Evolutionary conservation across 2,797 vertebrate species (phyloP).

Genomic region (Benthosema pterotum): DNA sequence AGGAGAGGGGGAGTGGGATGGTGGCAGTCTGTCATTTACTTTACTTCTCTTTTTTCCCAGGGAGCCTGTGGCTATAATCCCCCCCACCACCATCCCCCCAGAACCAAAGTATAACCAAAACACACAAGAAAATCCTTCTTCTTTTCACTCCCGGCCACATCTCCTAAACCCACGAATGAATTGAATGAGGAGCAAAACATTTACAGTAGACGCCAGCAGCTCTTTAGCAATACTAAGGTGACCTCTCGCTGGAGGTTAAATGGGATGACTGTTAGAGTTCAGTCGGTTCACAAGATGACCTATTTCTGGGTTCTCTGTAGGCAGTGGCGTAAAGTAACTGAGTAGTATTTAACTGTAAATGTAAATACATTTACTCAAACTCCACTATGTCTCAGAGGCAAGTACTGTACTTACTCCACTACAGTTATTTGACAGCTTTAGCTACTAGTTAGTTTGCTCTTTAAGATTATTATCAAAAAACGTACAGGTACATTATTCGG

Average conservation of each 20-base stretch:
- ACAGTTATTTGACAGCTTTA: too few relatives aligned
- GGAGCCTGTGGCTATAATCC: slow-evolving; percentile 5
- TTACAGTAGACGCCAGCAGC: background rate
- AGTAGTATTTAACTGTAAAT: too few relatives aligned
- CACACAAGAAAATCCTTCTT: slow-evolving; percentile 7
- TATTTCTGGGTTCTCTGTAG: too few relatives aligned
- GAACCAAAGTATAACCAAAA: background rate
- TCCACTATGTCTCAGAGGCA: too few relatives aligned
- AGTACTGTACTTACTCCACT: too few relatives aligned
- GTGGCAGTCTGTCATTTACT: slow-evolving; percentile 1
- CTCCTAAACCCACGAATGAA: background rate
- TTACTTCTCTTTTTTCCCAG: slow-evolving; percentile 2
- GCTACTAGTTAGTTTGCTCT: too few relatives aligned
- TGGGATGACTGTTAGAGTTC: background rate
- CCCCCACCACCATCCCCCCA: background rate
- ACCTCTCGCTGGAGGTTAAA: background rate
- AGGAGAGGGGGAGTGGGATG: background rate
- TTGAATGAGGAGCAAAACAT: background rate
- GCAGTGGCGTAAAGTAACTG: too few relatives aligned
- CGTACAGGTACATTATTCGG: too few relatives aligned
- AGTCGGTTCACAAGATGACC: background rate
- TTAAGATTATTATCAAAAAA: too few relatives aligned
- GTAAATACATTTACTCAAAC: too few relatives aligned
- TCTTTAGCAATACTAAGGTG: background rate
- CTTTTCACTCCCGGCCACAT: too few relatives aligned